Evolutionary conservation across 1,140 invertebrate species (phyloP).

Genomic region (Acromyrmex echinatior): DNA sequence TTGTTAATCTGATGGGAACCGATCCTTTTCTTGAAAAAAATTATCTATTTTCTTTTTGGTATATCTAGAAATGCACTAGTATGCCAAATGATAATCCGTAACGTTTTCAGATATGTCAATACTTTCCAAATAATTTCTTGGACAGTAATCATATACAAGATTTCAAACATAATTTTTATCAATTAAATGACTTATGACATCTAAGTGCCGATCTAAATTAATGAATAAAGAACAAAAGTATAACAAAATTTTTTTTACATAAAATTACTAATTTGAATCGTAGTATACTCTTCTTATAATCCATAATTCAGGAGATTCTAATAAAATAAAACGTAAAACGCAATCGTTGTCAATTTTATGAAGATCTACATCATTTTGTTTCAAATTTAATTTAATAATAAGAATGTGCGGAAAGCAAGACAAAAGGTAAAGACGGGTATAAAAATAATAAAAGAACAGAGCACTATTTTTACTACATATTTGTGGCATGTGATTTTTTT

Average conservation of each 20-base stretch:
- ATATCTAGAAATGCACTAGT: slow-evolving; percentile 30
- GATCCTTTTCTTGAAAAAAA: neutral
- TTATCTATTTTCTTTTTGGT: slow-evolving; percentile 11
- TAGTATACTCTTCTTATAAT: neutral
- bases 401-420: slow-evolving; percentile 20
- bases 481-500: slow-evolving; percentile 25
- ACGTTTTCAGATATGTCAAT: slow-evolving; percentile 38
- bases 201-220: slow-evolving; percentile 45
- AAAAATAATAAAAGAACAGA: slow-evolving; percentile 49
- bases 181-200: slow-evolving; percentile 61
- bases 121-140: slow-evolving; percentile 44
- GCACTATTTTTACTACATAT: slow-evolving; percentile 30
- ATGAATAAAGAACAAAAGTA: slow-evolving; percentile 5
- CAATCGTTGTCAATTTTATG: neutral
- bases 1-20: neutral
- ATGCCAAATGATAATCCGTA: slow-evolving; percentile 46
- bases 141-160: slow-evolving; percentile 44
- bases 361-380: neutral
- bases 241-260: slow-evolving; percentile 2
- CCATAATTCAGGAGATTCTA: slow-evolving; percentile 12
- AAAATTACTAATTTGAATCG: slow-evolving; percentile 13
- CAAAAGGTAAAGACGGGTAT: slow-evolving; percentile 30
- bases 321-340: slow-evolving; percentile 15
- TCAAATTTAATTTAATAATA: neutral
- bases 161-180: slow-evolving; percentile 56